Conservation (phyloP, 2,113 vertebrate species). For the Galbula dea region DNA sequence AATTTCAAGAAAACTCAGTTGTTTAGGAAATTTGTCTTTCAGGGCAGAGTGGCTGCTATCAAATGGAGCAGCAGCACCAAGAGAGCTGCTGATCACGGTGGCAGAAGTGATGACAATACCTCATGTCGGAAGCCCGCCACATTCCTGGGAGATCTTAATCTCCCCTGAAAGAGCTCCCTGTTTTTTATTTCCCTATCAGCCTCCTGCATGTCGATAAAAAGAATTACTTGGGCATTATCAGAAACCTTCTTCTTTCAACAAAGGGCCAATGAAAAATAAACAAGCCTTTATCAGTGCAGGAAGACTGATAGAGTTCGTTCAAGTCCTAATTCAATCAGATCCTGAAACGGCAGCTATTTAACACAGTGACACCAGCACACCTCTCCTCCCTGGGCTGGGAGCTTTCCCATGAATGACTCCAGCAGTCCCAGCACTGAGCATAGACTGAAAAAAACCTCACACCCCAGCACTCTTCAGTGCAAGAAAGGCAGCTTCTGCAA, state of each 20-base stretch:
- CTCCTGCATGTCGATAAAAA: slow-evolving; percentile 72
- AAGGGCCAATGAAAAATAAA: slow-evolving; percentile 71
- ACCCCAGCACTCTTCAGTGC: background rate
- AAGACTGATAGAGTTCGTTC: slow-evolving; percentile 59
- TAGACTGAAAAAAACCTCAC: background rate
- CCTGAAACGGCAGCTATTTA: slow-evolving; percentile 30
- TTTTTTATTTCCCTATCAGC: slow-evolving; percentile 75
- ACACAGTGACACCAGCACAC: background rate
- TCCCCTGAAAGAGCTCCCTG: slow-evolving; percentile 71
- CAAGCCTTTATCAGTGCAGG: slow-evolving; percentile 71
- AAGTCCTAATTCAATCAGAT: slow-evolving; percentile 72
- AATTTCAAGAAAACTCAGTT: background rate
- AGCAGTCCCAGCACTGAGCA: background rate
- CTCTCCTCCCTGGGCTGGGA: background rate
- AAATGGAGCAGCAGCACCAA: background rate
- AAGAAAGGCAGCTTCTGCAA: background rate
- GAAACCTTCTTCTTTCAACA: slow-evolving; percentile 69
- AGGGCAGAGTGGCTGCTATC: background rate
- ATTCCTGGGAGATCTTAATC: slow-evolving; percentile 72
- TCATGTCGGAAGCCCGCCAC: slow-evolving; percentile 26
- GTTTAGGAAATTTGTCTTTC: background rate
- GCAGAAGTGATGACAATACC: background rate
- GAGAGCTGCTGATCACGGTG: background rate
- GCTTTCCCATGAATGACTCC: background rate
- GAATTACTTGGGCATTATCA: slow-evolving; percentile 79